Evolutionary conservation across 2,113 vertebrate genomes (phyloP).

Genomic region (Actenoides hombroni): DNA sequence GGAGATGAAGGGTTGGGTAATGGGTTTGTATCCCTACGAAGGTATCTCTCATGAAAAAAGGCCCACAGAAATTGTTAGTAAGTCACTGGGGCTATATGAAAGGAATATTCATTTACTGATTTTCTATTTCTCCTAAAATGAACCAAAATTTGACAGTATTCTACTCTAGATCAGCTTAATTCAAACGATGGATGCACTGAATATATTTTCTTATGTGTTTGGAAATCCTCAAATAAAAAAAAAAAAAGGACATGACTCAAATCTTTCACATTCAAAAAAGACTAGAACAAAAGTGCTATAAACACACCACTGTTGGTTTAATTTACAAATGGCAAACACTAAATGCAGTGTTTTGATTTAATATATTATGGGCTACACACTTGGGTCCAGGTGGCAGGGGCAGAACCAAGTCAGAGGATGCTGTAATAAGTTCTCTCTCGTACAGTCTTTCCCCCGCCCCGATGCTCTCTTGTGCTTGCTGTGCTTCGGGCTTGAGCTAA

Average conservation of each 20-base stretch:
- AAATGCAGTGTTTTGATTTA: not conserved
- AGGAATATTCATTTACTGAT: not conserved
- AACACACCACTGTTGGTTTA: not conserved
- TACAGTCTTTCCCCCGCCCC: not conserved
- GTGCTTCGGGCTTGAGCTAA: not conserved
- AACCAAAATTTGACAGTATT: not conserved
- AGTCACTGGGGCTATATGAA: not conserved
- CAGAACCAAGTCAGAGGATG: not conserved
- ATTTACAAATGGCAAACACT: not conserved
- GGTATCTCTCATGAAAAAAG: not conserved
- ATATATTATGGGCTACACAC: not conserved
- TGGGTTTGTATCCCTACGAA: not conserved
- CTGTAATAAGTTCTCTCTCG: not conserved
- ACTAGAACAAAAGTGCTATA: not conserved
- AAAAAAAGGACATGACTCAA: not conserved
- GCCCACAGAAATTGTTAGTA: not conserved
- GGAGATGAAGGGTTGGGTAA: not conserved
- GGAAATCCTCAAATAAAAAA: not conserved
- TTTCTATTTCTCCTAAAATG: not conserved
- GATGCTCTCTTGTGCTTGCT: not conserved
- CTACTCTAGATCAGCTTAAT: conserved; percentile 19
- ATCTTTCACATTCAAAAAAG: not conserved
- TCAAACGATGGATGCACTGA: not conserved
- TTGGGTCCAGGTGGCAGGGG: not conserved
- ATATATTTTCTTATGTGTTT: not conserved